Percentiles rank a stretch among this genome's conserved stretches.
Evolutionary conservation across 2,797 vertebrate species (phyloP).

Genomic region (Telmatherina bonti): DNA sequence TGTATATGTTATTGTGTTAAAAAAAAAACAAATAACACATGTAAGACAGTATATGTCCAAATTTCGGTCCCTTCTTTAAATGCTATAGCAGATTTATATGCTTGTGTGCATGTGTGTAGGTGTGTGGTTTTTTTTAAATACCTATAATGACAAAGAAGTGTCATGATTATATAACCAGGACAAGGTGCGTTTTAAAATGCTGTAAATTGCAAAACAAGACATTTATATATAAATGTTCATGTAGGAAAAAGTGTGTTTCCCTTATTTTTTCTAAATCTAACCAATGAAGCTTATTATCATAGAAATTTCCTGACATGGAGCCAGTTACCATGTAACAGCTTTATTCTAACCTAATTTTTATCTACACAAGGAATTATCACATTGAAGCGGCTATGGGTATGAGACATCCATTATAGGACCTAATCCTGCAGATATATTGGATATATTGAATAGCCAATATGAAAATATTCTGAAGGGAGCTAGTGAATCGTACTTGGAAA

Average conservation of each 20-base stretch:
- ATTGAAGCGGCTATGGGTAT: not conserved
- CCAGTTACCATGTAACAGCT: not conserved
- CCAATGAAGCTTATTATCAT: not conserved
- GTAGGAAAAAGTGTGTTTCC: too few species aligned
- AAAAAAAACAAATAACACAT: not conserved
- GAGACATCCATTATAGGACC: too few species aligned
- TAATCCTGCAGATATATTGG: too few species aligned
- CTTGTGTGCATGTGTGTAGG: too few species aligned
- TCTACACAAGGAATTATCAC: not conserved
- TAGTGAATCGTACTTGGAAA: too few species aligned
- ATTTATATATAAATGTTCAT: too few species aligned
- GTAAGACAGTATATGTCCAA: slow-evolving; percentile 1
- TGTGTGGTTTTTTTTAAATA: not conserved
- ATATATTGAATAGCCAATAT: too few species aligned
- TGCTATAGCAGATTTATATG: not conserved
- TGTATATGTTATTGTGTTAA: slow-evolving; percentile 5
- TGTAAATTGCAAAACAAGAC: not conserved
- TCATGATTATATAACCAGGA: slow-evolving; percentile 1
- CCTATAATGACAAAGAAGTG: not conserved
- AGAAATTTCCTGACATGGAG: not conserved
- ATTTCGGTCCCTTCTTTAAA: slow-evolving; percentile 2
- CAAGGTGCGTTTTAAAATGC: not conserved
- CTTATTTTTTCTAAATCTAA: not conserved
- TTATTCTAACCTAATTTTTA: not conserved
- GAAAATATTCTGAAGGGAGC: too few species aligned